Evolutionary conservation across 2,113 vertebrate genomes (phyloP).

Genomic region (Cochlearius cochlearius): DNA sequence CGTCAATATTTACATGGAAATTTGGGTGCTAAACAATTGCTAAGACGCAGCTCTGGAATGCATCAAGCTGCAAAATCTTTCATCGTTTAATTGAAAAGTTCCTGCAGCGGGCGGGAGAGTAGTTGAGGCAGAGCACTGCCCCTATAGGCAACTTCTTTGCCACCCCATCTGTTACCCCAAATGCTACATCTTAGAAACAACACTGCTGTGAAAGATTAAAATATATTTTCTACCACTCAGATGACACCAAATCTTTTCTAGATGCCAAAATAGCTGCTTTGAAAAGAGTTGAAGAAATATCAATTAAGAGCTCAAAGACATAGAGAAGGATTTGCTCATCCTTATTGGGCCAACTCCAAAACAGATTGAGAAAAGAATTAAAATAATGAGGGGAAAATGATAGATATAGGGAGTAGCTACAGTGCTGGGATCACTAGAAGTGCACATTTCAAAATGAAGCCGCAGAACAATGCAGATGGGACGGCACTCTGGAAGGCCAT

Average conservation of each 20-base stretch:
- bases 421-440: constrained; percentile 71
- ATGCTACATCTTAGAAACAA: constrained; percentile 86
- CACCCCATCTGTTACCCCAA: constrained; percentile 87
- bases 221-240: constrained; percentile 87
- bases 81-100: constrained; percentile 83
- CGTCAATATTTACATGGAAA: constrained; percentile 69
- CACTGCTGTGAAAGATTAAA: constrained; percentile 87
- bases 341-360: constrained; percentile 85
- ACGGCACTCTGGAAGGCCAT: constrained; percentile 42
- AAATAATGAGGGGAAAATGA: constrained; percentile 82
- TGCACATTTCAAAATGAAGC: constrained; percentile 70
- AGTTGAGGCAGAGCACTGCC: constrained; percentile 83
- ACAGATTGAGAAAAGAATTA: constrained; percentile 81
- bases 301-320: constrained; percentile 86
- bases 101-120: constrained; percentile 82
- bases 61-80: constrained; percentile 80
- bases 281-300: constrained; percentile 87
- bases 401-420: constrained; percentile 74
- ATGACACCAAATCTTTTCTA: constrained; percentile 87
- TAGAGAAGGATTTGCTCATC: constrained; percentile 84
- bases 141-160: constrained; percentile 86
- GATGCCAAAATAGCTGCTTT: constrained; percentile 88
- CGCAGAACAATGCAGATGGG: constrained; percentile 66
- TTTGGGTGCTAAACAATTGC: constrained; percentile 70
- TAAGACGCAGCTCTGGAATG: constrained; percentile 73